A percentile compares a stretch with the other conserved stretches of the same genome.
phyloP scores from a whole-genome alignment of 2,888 invertebrate species.

The Orthosia incerta region DNA sequence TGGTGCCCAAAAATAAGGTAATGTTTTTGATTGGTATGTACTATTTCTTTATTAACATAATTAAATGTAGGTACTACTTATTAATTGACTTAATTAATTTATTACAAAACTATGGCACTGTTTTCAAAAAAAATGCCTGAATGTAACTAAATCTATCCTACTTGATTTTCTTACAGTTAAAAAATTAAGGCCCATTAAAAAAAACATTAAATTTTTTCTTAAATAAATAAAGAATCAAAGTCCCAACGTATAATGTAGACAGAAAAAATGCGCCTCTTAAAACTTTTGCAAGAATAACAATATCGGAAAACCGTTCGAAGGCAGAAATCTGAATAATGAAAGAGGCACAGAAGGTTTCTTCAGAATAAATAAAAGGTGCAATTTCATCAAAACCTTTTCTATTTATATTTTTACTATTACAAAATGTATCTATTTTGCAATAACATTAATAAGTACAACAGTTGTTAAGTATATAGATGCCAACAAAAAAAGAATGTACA shows the following conservation, averaged over 20 bases:
- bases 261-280: conserved; percentile 11
- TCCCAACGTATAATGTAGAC: conserved; percentile 6
- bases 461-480: too few relatives aligned
- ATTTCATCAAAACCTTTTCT: conserved; percentile 29
- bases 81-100: background rate
- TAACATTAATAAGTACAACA: background rate
- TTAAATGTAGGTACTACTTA: too few relatives aligned
- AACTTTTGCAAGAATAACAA: conserved; percentile 50
- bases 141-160: too few relatives aligned
- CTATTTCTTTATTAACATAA: too few relatives aligned
- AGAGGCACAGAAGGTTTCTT: conserved; percentile 31
- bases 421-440: conserved; percentile 12
- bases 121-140: background rate
- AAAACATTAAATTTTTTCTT: background rate
- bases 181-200: too few relatives aligned
- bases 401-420: conserved; percentile 9
- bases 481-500: too few relatives aligned
- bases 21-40: too few relatives aligned
- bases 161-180: too few relatives aligned
- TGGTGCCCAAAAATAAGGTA: background rate
- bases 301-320: conserved; percentile 47
- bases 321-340: conserved; percentile 53
- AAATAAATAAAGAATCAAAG: background rate
- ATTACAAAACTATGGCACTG: background rate
- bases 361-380: conserved; percentile 33